Conservation (phyloP, 1,140 invertebrate species). For the Drosophila arawakana region DNA sequence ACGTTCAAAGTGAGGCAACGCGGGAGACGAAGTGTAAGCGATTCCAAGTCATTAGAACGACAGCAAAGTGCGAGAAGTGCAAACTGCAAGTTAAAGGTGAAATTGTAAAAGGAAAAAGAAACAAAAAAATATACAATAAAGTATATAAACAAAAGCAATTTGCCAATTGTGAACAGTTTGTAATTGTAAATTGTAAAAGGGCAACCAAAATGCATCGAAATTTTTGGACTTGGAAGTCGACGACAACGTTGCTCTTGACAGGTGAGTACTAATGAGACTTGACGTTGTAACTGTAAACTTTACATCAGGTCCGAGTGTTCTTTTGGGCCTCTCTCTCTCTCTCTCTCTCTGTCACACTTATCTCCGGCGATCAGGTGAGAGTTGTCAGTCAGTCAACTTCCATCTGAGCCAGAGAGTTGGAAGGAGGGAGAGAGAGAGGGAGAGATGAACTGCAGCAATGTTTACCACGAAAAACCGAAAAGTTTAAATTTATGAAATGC, state of each 20-base stretch:
- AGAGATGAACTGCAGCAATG: conserved; percentile 9
- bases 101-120: conserved; percentile 8
- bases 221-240: conserved; percentile 47
- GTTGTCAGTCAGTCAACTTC: conserved; percentile 45
- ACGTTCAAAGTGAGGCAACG: not conserved
- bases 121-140: not conserved
- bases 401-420: not conserved
- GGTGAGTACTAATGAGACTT: conserved; percentile 54
- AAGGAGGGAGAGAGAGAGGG: not conserved
- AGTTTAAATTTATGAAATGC: conserved; percentile 80
- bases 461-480: conserved; percentile 37
- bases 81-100: conserved; percentile 9
- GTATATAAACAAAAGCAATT: too few species aligned
- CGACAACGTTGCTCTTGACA: conserved; percentile 47
- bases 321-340: not conserved
- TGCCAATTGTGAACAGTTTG: conserved; percentile 6
- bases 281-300: conserved; percentile 21
- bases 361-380: conserved; percentile 14
- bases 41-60: conserved; percentile 13
- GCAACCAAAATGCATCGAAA: conserved; percentile 52
- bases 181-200: conserved; percentile 21
- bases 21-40: conserved; percentile 21
- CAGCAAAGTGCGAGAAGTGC: conserved; percentile 19
- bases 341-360: not conserved
- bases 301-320: conserved; percentile 7